Evolutionary conservation across 2,797 vertebrate species (phyloP), one percentile per base, ranked within the genome.

Genomic region (Hippocampus kuda): DNA sequence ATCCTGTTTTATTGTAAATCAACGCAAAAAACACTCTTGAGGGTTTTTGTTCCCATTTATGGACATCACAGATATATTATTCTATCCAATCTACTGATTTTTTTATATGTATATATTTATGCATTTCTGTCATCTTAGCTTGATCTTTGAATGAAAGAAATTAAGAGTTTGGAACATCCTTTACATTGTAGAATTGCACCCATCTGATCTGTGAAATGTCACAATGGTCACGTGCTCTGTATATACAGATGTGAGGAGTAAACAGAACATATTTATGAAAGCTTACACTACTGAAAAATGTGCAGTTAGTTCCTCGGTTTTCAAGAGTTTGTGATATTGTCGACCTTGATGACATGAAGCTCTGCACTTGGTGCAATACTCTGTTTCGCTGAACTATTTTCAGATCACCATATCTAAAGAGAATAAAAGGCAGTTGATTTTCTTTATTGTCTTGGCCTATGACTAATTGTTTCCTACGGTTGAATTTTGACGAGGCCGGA

Each of bases 231-330:
- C 48, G 68, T 79, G 75, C 75, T 77, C 26, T 88, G 83, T 85
- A 86, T 78, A 86, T 83, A 83, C 69, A 68, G 61, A 44, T 83
- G 79, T 81, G 81, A 81, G 27, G 56, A 24, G 56, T 13, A 57
- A 57, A 27, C 20, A n/a, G 34, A 41, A 20, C 0, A 2, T 61
- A 61, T 61, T 61, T 61, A 61, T 61, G 27, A 42, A 27, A 59
- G 26, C 8, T 27, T 27, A 30, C 34, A 64, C 41, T n/a, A 64
- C n/a, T 44, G n/a, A 46, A 64, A 64, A 44, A 44, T 44, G 62
- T 64, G 62, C 59, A 20, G 27, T 9, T 38, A 22, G 1, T 34
- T 64, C 10, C 59, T 38, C 59, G 10, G 59, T 61, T 22, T 38
- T 61, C 18, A 20, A 64, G 41, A 44, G 38, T 63, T 63, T 63